Evolutionary conservation across 2,113 vertebrate species (phyloP), one percentile per base, ranked within the genome.

Genomic region (Pteruthius melanotis): DNA sequence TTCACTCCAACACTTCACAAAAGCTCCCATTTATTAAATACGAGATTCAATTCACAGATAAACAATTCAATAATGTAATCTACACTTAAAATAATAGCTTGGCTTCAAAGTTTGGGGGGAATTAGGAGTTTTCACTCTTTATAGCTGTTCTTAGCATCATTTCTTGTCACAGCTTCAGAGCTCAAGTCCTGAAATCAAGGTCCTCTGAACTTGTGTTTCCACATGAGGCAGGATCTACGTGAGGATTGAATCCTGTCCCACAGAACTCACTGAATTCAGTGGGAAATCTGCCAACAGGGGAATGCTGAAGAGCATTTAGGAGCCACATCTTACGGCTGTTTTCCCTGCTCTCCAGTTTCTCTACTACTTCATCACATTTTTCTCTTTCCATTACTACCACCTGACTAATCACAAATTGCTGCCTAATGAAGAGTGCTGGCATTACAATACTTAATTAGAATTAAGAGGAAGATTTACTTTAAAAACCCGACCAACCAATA

Each of bases 381-480:
- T 69, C 30, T 80, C 63, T 63, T 89, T 86, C 82, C 76, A 74
- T 74, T 90, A 49, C 2, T 6, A 68, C 63, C 78, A 94, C 87
- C 63, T 56, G 60, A 95, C 82, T 92, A 93, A 93, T 89, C 71
- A 33, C 92, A 80, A 94, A 94, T 47, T 95, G 83, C 71, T 92
- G 92, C 94, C 68, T 96, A 92, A 95, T 80, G 76, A 91, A 88
- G 85, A 94, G 68, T 33, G 53, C 54, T 72, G 56, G 90, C 76
- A 94, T 86, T 91, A 90, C 39, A 96, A 68, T 49, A 90, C 69
- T 92, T 89, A 92, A 96, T 87, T 93, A 94, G 75, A 97, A 94
- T 92, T 90, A 95, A 91, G 71, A 80, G 71, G 82, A 88, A 92
- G 82, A 96, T 90, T 83, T 96, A 95, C 63, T 93, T 88, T 63